Percentiles rank a stretch among this genome's conserved stretches.
Conservation (phyloP, 2,113 vertebrate genomes). For the Pelecanoides urinatrix region DNA sequence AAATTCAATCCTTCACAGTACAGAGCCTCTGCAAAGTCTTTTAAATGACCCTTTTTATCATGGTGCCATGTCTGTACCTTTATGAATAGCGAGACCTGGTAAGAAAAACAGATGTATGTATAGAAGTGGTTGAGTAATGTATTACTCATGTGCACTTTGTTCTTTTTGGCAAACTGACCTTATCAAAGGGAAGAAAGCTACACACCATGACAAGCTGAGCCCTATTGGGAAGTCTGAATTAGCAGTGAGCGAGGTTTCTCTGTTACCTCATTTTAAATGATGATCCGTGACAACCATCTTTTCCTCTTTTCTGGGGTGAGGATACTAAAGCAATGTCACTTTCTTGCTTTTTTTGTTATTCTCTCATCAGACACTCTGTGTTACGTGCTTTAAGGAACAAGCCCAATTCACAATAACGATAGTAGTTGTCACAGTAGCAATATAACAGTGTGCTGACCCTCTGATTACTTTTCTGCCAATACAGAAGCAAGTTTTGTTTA, state of each 20-base stretch:
- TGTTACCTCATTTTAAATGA: constrained; percentile 48
- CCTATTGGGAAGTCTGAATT: constrained; percentile 52
- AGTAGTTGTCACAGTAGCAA: neutral
- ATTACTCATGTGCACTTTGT: constrained; percentile 72
- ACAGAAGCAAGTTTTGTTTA: neutral
- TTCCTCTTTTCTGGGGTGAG: constrained; percentile 5
- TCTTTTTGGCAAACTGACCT: constrained; percentile 77
- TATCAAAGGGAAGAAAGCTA: constrained; percentile 72
- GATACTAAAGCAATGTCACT: neutral
- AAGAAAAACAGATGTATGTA: constrained; percentile 77
- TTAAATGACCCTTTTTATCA: constrained; percentile 86
- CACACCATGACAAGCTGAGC: constrained; percentile 60
- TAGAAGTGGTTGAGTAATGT: constrained; percentile 77
- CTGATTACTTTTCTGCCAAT: neutral
- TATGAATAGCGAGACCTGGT: constrained; percentile 73
- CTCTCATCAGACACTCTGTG: neutral
- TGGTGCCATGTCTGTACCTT: constrained; percentile 74
- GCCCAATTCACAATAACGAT: neutral
- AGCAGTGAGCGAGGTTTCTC: neutral
- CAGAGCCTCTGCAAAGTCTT: constrained; percentile 78
- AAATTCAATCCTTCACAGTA: constrained; percentile 86
- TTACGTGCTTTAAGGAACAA: neutral
- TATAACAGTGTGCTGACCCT: neutral
- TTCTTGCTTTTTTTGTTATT: neutral
- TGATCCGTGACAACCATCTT: neutral